Evolutionary conservation across 2,797 vertebrate genomes (phyloP).

Genomic region (Acanthiza pusilla): DNA sequence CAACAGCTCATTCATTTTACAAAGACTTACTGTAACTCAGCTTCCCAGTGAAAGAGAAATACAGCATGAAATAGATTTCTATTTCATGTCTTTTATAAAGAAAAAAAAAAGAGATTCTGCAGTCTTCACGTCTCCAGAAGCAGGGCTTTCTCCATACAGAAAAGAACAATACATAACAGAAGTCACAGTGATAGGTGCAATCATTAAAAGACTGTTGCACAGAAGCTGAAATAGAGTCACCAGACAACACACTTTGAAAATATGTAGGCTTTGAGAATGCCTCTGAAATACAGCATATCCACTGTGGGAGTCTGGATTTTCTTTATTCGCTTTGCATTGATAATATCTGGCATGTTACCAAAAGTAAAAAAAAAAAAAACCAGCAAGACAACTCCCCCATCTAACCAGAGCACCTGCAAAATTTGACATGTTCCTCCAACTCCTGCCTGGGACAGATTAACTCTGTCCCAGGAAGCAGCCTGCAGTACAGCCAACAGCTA

Average conservation of each 20-base stretch:
- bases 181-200: neutral
- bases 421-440: neutral
- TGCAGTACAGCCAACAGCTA: neutral
- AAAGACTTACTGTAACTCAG: neutral
- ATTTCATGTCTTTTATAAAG: neutral
- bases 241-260: neutral
- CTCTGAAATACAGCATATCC: neutral
- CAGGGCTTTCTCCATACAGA: neutral
- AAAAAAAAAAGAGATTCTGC: neutral
- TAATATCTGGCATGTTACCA: neutral
- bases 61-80: neutral
- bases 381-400: neutral
- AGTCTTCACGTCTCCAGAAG: neutral
- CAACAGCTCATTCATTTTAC: neutral
- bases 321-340: neutral
- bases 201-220: neutral
- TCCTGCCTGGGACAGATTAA: neutral
- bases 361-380: neutral
- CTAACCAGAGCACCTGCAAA: neutral
- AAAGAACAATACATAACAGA: neutral
- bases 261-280: neutral
- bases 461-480: neutral
- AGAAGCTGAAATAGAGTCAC: neutral
- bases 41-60: neutral
- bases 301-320: neutral